Evolutionary conservation across 2,888 invertebrate genomes (phyloP).

Genomic region (Philereme vetulata): DNA sequence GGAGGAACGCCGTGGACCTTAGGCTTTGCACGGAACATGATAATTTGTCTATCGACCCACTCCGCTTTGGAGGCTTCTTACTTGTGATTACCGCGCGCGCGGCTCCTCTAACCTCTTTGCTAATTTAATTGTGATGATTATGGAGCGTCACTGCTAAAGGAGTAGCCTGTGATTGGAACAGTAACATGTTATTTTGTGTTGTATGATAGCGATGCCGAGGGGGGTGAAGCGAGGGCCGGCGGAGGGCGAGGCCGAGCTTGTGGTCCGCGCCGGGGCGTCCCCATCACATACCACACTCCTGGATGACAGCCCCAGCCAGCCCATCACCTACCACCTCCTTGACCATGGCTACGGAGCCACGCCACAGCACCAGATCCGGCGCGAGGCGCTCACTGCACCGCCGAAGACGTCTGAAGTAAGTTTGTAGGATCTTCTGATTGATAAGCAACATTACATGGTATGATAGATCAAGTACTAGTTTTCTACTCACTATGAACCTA

Average conservation of each 20-base stretch:
- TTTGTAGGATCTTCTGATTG: conserved; percentile 23
- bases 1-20: conserved; percentile 55
- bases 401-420: conserved; percentile 84
- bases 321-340: conserved; percentile 89
- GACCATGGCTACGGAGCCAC: conserved; percentile 95
- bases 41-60: conserved; percentile 74
- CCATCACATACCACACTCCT: conserved; percentile 81
- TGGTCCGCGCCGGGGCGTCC: conserved; percentile 79
- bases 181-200: conserved; percentile 45
- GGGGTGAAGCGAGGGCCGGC: conserved; percentile 83
- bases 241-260: conserved; percentile 81
- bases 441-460: conserved; percentile 4
- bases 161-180: conserved; percentile 40
- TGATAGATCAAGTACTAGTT: not conserved
- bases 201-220: conserved; percentile 83
- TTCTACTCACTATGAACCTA: not conserved
- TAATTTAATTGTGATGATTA: conserved; percentile 77
- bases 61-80: conserved; percentile 74
- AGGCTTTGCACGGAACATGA: conserved; percentile 53
- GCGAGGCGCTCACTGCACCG: conserved; percentile 80
- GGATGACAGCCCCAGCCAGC: conserved; percentile 80
- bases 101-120: conserved; percentile 81
- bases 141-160: conserved; percentile 43
- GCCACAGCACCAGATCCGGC: conserved; percentile 87
- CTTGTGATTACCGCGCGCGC: conserved; percentile 78